These are phyloP conservation scores for Cossypha caffra DNA, from an alignment of 2,797 vertebrate species.

Conservation along the genomic window DNA sequence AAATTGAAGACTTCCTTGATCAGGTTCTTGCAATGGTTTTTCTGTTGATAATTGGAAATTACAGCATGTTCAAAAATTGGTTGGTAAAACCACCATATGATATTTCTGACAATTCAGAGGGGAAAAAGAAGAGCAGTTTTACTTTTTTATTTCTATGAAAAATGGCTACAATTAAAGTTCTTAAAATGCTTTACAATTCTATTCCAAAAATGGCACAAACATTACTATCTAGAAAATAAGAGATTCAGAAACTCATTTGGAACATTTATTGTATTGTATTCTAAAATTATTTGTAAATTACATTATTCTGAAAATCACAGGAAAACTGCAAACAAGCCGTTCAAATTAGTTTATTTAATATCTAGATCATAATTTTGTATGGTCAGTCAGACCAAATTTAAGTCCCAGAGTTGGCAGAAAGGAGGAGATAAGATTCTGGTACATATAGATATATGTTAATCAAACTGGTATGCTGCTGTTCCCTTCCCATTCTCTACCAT, in stretches of 20 bases:
- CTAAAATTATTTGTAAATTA: neutral
- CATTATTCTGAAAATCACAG: neutral
- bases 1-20: conserved; percentile 24
- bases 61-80: conserved; percentile 31
- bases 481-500: accelerated
- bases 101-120: conserved; percentile 14
- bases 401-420: neutral
- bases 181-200: neutral
- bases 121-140: neutral
- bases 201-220: neutral
- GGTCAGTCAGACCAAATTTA: neutral
- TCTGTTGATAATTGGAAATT: conserved; percentile 1
- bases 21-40: conserved; percentile 8
- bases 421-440: neutral
- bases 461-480: neutral
- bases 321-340: neutral
- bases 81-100: conserved; percentile 2
- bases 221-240: neutral
- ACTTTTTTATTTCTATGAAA: conserved; percentile 22
- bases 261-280: neutral
- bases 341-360: neutral
- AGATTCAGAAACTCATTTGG: neutral
- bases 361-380: neutral
- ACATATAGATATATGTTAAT: neutral
- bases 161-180: conserved; percentile 25